Base-by-base conservation (phyloP, 2,888 invertebrate genomes). In the Drosophila greeni region DNA sequence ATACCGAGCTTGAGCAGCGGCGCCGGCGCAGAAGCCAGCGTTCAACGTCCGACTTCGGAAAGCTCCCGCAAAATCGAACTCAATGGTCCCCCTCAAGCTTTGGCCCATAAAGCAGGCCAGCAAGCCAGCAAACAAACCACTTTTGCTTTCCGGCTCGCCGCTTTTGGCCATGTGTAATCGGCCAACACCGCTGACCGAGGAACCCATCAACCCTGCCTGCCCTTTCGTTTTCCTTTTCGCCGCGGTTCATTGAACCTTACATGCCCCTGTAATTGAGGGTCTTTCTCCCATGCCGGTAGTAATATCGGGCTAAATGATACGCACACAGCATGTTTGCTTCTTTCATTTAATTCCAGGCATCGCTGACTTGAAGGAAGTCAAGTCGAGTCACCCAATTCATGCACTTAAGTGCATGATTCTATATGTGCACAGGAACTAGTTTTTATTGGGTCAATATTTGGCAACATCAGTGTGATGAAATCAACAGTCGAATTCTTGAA, bases 111-210 rank as follows among this genome's bases (percentile, higher is more conserved):
- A 75, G 57, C 70, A 34, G 23, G 14, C 40, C 40, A 40, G 39
- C 18, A 16, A 61, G 61, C 31, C 9, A 36, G 55, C 56, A 33
- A 49, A 29, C 45, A 31, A 54, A 59, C 61, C 66, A 75, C 71
- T 80, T 74, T 71, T 75, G 69, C 74, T 77, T 80, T 80, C 73
- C 80, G 78, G 49, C 59, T 70, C 55, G 66, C 64, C 66, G 60
- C 72, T 75, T 77, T 76, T 47, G 66, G 65, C 52, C 67, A 67
- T 69, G 68, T 66, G n/a, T 61, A 57, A 42, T 56, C 31, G 24
- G 16, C 40, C n/a, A 8, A 23, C 18, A 55, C 59, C 45, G 43
- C 37, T 48, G 52, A 51, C 61, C 60, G 37, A 59, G 62, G 65
- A 54, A 59, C 61, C 42, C 57, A 62, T 34, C 69, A 79, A 76